Evolutionary conservation across 2,113 vertebrate species (phyloP).

Genomic region (Crocuta crocuta): DNA sequence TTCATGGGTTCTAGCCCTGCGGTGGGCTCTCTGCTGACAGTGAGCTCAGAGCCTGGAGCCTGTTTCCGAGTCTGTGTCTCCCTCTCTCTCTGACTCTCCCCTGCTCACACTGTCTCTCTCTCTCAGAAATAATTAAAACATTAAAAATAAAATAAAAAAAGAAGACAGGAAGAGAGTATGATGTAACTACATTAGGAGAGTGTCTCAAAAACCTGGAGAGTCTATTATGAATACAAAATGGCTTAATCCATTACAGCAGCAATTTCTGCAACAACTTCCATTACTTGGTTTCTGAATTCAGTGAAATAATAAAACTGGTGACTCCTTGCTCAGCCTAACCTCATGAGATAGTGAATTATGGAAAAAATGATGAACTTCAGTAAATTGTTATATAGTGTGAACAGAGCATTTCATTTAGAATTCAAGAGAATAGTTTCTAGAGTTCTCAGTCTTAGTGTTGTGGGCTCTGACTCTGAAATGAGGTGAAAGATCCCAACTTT

Average conservation of each 20-base stretch:
- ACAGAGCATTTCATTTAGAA: not conserved
- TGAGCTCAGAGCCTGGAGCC: too few species aligned
- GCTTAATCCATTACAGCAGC: not conserved
- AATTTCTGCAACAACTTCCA: not conserved
- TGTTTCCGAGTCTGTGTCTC: too few species aligned
- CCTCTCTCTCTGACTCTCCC: too few species aligned
- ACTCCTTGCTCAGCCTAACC: not conserved
- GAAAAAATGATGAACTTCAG: not conserved
- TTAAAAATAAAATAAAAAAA: not conserved
- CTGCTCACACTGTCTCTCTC: too few species aligned
- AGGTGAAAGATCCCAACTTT: not conserved
- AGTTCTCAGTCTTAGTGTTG: not conserved
- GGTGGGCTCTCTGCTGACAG: too few species aligned
- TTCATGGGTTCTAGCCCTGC: too few species aligned
- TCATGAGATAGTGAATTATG: not conserved
- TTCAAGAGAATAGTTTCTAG: not conserved
- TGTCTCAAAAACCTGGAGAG: not conserved
- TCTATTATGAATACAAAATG: not conserved
- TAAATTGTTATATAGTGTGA: not conserved
- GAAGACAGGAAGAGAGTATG: not conserved
- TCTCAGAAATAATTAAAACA: too few species aligned
- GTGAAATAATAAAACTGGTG: not conserved
- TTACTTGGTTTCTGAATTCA: not conserved
- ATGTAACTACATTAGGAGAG: not conserved
- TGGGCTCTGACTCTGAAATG: not conserved